Percentiles rank a stretch among this genome's conserved stretches.
Conservation (phyloP, 2,888 invertebrate species). For the Lepetodrilus schrolli region DNA sequence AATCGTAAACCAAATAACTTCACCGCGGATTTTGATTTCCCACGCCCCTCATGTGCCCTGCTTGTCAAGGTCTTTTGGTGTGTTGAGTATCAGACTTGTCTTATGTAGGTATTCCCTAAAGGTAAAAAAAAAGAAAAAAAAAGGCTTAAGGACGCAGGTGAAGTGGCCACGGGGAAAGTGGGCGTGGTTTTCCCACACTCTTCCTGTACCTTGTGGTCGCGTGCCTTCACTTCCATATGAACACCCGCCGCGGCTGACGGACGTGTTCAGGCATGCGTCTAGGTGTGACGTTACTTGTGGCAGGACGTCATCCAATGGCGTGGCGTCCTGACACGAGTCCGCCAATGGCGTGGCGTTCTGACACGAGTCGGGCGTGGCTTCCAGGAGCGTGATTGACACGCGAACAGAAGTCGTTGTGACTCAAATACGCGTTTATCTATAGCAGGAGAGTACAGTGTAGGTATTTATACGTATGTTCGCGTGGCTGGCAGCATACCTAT, state of each 20-base stretch:
- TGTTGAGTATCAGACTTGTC: background rate
- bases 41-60: background rate
- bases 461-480: slow-evolving; percentile 1
- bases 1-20: background rate
- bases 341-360: background rate
- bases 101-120: background rate
- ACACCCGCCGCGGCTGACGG: background rate
- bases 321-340: slow-evolving; percentile 9
- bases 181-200: slow-evolving; percentile 50
- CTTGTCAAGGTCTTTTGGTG: background rate
- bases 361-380: slow-evolving; percentile 27
- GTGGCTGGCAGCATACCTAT: background rate
- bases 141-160: background rate
- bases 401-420: background rate
- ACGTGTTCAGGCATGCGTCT: background rate
- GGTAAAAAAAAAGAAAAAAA: background rate
- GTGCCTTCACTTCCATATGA: slow-evolving; percentile 39
- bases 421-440: background rate
- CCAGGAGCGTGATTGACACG: slow-evolving; percentile 15
- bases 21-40: background rate
- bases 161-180: slow-evolving; percentile 10
- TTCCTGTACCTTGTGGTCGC: slow-evolving; percentile 36
- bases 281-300: background rate
- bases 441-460: background rate
- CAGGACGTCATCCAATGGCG: slow-evolving; percentile 9